Evolutionary conservation across 1,140 invertebrate genomes (phyloP).

Genomic region (Hesperophylax magnus): DNA sequence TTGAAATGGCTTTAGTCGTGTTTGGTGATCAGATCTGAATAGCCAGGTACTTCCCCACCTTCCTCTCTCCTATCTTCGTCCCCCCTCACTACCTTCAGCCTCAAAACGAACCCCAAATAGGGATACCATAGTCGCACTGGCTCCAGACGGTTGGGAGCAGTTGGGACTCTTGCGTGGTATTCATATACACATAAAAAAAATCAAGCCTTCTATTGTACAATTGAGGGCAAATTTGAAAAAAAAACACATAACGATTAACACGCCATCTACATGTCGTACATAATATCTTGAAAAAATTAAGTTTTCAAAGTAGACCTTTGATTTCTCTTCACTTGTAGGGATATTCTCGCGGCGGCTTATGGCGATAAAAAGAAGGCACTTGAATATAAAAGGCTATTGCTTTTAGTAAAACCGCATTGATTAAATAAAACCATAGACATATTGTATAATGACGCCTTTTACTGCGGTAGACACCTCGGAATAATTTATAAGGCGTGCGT

Average conservation of each 20-base stretch:
- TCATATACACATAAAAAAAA: too few species aligned
- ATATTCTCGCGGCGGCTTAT: not conserved
- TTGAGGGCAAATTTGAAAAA: not conserved
- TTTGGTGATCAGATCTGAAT: too few species aligned
- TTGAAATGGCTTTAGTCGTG: too few species aligned
- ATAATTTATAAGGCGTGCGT: slow-evolving; percentile 48
- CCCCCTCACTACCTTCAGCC: too few species aligned
- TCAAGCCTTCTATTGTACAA: not conserved
- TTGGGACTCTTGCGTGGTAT: too few species aligned
- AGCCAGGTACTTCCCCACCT: too few species aligned
- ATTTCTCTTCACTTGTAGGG: not conserved
- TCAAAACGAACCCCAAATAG: too few species aligned
- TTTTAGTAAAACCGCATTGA: not conserved
- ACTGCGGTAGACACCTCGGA: slow-evolving; percentile 27
- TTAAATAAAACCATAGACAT: not conserved
- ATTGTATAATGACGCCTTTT: slow-evolving; percentile 14
- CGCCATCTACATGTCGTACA: not conserved
- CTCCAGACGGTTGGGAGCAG: too few species aligned
- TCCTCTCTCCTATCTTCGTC: too few species aligned
- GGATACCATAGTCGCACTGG: too few species aligned
- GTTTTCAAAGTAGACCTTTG: not conserved
- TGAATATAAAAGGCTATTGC: not conserved
- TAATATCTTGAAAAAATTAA: not conserved
- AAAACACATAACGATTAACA: not conserved
- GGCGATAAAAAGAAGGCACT: not conserved